Evolutionary conservation across 2,888 invertebrate species (phyloP).

Genomic region (Eupeodes latifasciatus): DNA sequence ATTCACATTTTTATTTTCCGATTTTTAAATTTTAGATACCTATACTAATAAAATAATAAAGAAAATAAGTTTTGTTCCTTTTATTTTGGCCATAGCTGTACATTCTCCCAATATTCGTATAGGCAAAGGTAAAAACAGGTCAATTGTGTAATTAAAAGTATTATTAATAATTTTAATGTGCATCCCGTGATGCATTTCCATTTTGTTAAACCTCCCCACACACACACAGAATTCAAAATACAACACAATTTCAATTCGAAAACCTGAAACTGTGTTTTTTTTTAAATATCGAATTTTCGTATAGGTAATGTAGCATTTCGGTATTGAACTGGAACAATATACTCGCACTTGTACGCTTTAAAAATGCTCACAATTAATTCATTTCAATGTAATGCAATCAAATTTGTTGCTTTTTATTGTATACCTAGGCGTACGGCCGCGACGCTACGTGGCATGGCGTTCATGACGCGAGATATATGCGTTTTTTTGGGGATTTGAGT

Average conservation of each 20-base stretch:
- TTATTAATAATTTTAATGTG: conserved; percentile 45
- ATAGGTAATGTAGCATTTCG: too few relatives aligned
- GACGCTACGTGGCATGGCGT: not conserved
- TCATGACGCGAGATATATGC: not conserved
- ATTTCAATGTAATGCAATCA: conserved; percentile 72
- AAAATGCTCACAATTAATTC: conserved; percentile 66
- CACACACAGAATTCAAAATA: not conserved
- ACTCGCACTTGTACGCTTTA: not conserved
- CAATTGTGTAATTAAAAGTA: conserved; percentile 62
- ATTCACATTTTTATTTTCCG: too few relatives aligned
- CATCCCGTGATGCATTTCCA: conserved; percentile 44
- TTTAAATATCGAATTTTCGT: conserved; percentile 4
- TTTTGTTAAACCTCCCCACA: conserved; percentile 24
- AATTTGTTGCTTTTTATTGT: conserved; percentile 62
- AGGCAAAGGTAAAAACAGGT: not conserved
- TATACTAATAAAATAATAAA: too few relatives aligned
- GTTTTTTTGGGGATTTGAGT: not conserved
- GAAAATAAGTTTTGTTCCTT: too few relatives aligned
- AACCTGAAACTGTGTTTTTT: not conserved
- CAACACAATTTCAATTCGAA: not conserved
- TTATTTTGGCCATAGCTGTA: too few relatives aligned
- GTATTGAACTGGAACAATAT: conserved; percentile 12
- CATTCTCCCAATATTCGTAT: too few relatives aligned
- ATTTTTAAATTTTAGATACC: too few relatives aligned
- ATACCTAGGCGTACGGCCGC: not conserved